Percentiles rank a stretch among this genome's conserved stretches.
phyloP scores from a whole-genome alignment of 2,888 invertebrate genomes.

The Hypomecis punctinalis region DNA sequence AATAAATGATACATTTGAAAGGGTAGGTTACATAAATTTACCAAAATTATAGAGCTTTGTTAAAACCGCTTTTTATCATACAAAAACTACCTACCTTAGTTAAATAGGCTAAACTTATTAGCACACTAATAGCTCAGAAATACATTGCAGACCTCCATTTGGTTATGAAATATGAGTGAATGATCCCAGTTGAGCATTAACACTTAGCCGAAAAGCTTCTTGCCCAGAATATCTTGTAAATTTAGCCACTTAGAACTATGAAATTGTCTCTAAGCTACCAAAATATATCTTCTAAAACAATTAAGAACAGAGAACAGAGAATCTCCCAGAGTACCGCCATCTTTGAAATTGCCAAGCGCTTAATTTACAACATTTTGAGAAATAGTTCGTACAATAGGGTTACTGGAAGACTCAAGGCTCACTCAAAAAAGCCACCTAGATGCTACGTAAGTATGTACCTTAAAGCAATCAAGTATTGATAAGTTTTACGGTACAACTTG shows the following conservation, averaged over 20 bases:
- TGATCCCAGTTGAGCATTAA: neutral
- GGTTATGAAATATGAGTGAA: slow-evolving; percentile 7
- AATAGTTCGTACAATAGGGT: neutral
- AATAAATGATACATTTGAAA: too few species aligned
- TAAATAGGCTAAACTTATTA: slow-evolving; percentile 8
- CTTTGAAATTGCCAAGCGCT: slow-evolving; percentile 23
- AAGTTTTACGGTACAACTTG: too few species aligned
- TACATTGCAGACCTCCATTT: slow-evolving; percentile 2
- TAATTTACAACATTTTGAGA: slow-evolving; percentile 21
- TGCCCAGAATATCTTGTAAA: slow-evolving; percentile 6
- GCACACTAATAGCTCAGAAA: slow-evolving; percentile 2
- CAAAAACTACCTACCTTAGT: neutral
- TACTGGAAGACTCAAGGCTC: neutral
- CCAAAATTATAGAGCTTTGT: too few species aligned
- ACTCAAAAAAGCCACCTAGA: neutral
- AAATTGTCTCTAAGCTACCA: slow-evolving; percentile 7
- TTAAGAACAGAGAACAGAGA: slow-evolving; percentile 21
- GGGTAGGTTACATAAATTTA: too few species aligned
- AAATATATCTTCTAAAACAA: slow-evolving; percentile 23
- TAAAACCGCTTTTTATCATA: too few species aligned
- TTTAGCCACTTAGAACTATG: slow-evolving; percentile 16
- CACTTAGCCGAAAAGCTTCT: slow-evolving; percentile 12
- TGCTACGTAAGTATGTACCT: too few species aligned
- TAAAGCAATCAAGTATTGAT: too few species aligned
- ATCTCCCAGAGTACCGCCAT: slow-evolving; percentile 16